Percentiles rank a stretch among this genome's conserved stretches.
phyloP scores from a whole-genome alignment of 2,888 invertebrate species.

The Stenurella melanura region DNA sequence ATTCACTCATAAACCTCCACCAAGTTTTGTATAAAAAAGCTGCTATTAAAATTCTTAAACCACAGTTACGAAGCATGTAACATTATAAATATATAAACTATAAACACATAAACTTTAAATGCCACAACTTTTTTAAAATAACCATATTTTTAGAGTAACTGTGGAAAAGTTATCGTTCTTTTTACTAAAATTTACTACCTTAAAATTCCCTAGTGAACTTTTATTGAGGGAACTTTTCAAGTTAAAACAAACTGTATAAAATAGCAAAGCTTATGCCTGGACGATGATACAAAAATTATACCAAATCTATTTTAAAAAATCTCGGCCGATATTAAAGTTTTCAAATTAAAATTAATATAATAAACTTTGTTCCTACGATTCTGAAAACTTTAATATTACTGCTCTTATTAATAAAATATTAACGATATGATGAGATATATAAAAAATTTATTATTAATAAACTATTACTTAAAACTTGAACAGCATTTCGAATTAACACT shows the following conservation, averaged over 20 bases:
- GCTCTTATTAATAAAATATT: slow-evolving; percentile 38
- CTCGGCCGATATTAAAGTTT: slow-evolving; percentile 20
- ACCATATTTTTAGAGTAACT: slow-evolving; percentile 39
- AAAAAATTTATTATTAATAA: slow-evolving; percentile 52
- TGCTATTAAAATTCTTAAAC: slow-evolving; percentile 55
- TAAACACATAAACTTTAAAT: slow-evolving; percentile 45
- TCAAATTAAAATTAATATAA: slow-evolving; percentile 18
- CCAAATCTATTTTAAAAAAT: slow-evolving; percentile 14
- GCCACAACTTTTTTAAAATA: slow-evolving; percentile 40
- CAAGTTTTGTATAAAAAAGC: slow-evolving; percentile 64
- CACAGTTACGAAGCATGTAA: slow-evolving; percentile 47
- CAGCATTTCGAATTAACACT: slow-evolving; percentile 60
- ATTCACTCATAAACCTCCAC: slow-evolving; percentile 67
- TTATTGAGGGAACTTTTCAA: slow-evolving; percentile 25
- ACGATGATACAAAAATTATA: slow-evolving; percentile 35
- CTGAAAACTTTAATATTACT: slow-evolving; percentile 28
- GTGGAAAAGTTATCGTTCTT: slow-evolving; percentile 31
- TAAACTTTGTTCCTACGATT: slow-evolving; percentile 26
- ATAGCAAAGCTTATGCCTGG: slow-evolving; percentile 35
- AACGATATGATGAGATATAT: slow-evolving; percentile 49
- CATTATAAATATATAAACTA: slow-evolving; percentile 46
- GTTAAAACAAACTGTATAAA: slow-evolving; percentile 39
- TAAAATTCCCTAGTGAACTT: slow-evolving; percentile 13
- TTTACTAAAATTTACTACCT: slow-evolving; percentile 35
- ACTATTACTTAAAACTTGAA: slow-evolving; percentile 56